Percentiles rank a stretch among this genome's conserved stretches.
These are phyloP conservation scores for Addax nasomaculatus DNA, from an alignment of 2,113 vertebrate genomes.

Conservation along the genomic window DNA sequence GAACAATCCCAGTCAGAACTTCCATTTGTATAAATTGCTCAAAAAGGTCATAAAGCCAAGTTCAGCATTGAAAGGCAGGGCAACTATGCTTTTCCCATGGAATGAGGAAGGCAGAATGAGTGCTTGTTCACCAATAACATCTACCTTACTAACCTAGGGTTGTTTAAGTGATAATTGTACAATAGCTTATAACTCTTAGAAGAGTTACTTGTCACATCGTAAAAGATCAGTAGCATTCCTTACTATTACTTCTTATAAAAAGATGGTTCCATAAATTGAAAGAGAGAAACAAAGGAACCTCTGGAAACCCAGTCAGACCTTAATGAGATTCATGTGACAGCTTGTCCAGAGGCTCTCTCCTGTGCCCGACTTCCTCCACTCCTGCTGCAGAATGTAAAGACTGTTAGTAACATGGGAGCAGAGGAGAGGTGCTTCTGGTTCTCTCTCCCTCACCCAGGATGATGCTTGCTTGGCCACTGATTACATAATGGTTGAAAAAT, in stretches of 20 bases:
- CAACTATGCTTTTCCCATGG: not conserved
- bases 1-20: not conserved
- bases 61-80: not conserved
- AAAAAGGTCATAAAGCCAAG: not conserved
- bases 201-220: not conserved
- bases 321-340: not conserved
- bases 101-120: not conserved
- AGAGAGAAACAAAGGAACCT: not conserved
- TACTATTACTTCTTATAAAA: constrained; percentile 28
- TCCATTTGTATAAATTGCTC: not conserved
- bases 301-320: not conserved
- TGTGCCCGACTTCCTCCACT: not conserved
- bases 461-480: not conserved
- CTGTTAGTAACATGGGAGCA: not conserved
- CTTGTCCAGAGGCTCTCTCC: not conserved
- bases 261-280: not conserved
- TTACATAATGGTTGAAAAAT: not conserved
- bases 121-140: not conserved
- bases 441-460: not conserved
- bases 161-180: not conserved
- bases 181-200: not conserved
- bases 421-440: not conserved
- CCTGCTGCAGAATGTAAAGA: not conserved
- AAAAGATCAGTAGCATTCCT: not conserved
- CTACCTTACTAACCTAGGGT: not conserved